Evolutionary conservation across 2,113 vertebrate species (phyloP).

Genomic region (Melanocharis versteri): DNA sequence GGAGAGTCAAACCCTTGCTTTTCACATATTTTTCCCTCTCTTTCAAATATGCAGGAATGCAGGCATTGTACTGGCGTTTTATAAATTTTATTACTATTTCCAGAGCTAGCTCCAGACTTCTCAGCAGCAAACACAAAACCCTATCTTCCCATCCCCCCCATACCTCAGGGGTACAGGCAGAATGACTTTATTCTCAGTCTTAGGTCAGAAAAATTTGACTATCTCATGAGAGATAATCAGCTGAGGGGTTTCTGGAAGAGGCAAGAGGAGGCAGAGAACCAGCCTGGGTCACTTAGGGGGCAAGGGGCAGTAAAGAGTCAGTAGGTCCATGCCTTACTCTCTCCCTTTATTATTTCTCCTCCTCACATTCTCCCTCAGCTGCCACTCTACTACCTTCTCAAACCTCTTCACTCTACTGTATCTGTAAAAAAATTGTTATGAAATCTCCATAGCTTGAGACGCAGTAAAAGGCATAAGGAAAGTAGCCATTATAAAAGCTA

Average conservation of each 20-base stretch:
- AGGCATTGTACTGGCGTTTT: constrained; percentile 1
- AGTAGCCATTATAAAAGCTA: background rate
- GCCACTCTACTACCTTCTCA: background rate
- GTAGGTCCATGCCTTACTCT: background rate
- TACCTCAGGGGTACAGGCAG: background rate
- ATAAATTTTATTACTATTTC: constrained; percentile 7
- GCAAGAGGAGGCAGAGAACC: background rate
- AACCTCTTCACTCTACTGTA: background rate
- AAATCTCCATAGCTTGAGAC: background rate
- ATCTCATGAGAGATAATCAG: background rate
- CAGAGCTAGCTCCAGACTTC: background rate
- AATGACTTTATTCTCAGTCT: background rate
- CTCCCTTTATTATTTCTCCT: background rate
- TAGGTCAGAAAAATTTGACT: background rate
- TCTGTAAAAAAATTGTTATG: background rate
- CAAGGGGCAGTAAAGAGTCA: background rate
- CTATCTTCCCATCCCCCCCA: background rate
- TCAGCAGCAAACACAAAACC: background rate
- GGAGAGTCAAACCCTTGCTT: background rate
- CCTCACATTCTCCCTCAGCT: background rate
- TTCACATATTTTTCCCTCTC: background rate
- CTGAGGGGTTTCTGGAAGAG: background rate
- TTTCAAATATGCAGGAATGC: constrained; percentile 35
- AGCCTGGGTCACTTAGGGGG: background rate
- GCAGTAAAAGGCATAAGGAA: background rate